Percentiles rank a stretch among this genome's conserved stretches.
These are phyloP conservation scores for Bombylius discolor DNA, from an alignment of 2,888 invertebrate species.

Conservation along the genomic window DNA sequence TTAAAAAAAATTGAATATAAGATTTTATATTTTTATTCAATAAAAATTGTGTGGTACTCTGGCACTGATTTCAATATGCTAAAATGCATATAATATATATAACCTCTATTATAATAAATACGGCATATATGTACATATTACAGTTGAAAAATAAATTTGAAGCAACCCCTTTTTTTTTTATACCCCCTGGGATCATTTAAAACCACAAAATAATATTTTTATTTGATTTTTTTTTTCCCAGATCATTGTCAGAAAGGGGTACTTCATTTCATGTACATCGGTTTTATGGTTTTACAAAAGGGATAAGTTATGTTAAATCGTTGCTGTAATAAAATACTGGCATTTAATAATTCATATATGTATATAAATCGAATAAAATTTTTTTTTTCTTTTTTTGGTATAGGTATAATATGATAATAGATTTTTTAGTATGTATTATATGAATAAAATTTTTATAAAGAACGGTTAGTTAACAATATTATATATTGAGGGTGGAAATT, in stretches of 20 bases:
- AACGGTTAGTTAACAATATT: not conserved
- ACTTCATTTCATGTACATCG: conserved; percentile 10
- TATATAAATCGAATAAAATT: not conserved
- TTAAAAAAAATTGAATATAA: no score
- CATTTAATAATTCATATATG: not conserved
- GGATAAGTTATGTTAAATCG: conserved; percentile 7
- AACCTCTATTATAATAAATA: no score
- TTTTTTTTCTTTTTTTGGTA: not conserved
- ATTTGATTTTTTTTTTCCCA: conserved; percentile 14
- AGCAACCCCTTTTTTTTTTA: not conserved
- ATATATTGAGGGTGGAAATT: conserved; percentile 12
- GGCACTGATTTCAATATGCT: not conserved
- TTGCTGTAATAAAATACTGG: not conserved
- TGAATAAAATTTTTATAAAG: no score
- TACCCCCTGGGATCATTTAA: conserved; percentile 10
- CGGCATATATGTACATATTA: not conserved
- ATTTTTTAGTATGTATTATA: no score
- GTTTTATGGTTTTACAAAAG: conserved; percentile 14
- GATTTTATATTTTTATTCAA: no score
- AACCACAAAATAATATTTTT: conserved; percentile 15
- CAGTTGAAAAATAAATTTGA: not conserved
- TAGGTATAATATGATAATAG: not conserved
- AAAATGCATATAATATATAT: not conserved
- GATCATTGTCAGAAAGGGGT: conserved; percentile 11
- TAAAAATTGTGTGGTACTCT: not conserved